Percentiles rank a stretch among this genome's conserved stretches.
Conservation (phyloP, 2,888 invertebrate species). For the Patella depressa region DNA sequence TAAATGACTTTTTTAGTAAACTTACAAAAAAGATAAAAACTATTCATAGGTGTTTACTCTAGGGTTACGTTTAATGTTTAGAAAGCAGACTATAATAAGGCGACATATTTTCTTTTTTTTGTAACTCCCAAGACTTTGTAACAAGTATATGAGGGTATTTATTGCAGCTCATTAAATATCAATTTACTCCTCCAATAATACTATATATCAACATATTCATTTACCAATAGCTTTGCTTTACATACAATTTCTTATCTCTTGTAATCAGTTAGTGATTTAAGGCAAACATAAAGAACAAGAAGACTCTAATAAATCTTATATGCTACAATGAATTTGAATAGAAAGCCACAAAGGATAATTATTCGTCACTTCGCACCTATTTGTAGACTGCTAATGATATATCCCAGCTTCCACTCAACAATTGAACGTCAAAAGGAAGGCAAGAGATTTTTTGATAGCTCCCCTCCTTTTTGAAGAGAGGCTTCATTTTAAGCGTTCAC, state of each 20-base stretch:
- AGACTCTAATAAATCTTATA: slow-evolving; percentile 19
- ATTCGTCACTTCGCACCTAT: slow-evolving; percentile 23
- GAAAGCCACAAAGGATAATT: slow-evolving; percentile 18
- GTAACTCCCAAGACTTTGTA: background rate
- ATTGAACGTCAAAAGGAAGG: slow-evolving; percentile 16
- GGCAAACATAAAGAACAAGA: slow-evolving; percentile 7
- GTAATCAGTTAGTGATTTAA: slow-evolving; percentile 5
- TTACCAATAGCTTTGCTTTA: background rate
- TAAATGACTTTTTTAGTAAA: no score
- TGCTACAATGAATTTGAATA: slow-evolving; percentile 18
- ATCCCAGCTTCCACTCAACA: slow-evolving; percentile 11
- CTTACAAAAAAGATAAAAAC: no score
- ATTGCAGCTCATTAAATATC: slow-evolving; percentile 12
- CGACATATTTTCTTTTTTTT: background rate
- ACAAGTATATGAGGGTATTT: slow-evolving; percentile 8
- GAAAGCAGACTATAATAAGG: no score
- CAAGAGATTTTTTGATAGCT: background rate
- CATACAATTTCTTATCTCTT: slow-evolving; percentile 1
- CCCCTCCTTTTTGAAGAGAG: no score
- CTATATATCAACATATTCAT: slow-evolving; percentile 5
- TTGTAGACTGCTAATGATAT: slow-evolving; percentile 25
- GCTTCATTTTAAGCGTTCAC: slow-evolving; percentile 12
- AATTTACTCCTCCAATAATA: slow-evolving; percentile 10
- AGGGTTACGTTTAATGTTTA: no score
- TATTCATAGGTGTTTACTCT: no score